phyloP scores from a whole-genome alignment of 2,113 vertebrate genomes.

The Chinchilla lanigera region DNA sequence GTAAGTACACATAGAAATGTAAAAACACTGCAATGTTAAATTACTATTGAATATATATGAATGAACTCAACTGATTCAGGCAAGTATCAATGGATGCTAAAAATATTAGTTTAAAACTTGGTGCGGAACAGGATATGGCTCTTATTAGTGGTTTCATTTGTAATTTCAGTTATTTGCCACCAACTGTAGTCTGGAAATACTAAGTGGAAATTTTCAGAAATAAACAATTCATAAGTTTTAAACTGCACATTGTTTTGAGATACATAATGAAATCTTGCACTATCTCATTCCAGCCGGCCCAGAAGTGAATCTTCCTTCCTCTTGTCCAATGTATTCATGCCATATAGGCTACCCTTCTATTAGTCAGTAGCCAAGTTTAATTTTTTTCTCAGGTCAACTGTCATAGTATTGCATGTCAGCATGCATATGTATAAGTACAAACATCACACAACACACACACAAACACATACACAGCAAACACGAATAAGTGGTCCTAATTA shows the following conservation, averaged over 20 bases:
- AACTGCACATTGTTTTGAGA: background rate
- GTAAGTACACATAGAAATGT: background rate
- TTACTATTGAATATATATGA: background rate
- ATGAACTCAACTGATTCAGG: conserved; percentile 21
- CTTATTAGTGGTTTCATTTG: background rate
- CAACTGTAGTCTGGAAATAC: background rate
- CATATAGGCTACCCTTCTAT: background rate
- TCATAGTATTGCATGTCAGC: background rate
- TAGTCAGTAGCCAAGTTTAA: background rate
- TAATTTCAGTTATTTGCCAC: background rate
- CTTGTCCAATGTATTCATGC: background rate
- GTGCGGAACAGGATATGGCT: background rate
- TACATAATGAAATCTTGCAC: background rate
- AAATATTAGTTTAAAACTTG: background rate
- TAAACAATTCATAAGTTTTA: background rate
- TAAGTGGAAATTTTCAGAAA: background rate
- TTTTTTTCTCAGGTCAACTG: background rate
- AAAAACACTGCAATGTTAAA: conserved; percentile 8
- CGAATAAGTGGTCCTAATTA: background rate
- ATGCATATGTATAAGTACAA: background rate
- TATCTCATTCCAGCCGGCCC: background rate
- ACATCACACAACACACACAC: background rate
- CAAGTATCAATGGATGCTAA: background rate
- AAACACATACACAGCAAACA: background rate
- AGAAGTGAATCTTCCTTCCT: background rate